These are phyloP conservation scores for Arvicanthis niloticus DNA, from an alignment of 2,113 vertebrate genomes.

Conservation along the genomic window DNA sequence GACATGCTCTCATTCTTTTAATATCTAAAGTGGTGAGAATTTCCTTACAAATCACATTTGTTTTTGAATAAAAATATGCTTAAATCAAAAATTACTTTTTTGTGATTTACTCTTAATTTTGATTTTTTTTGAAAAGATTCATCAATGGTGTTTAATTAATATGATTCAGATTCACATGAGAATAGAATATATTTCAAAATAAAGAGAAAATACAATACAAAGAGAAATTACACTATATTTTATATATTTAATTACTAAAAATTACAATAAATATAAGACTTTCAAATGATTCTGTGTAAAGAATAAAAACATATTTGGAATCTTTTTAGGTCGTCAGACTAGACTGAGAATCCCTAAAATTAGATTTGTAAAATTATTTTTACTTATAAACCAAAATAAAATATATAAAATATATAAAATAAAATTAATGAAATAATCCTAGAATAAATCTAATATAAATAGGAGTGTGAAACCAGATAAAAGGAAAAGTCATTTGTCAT, in stretches of 20 bases:
- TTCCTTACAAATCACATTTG: neutral
- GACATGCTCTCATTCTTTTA: constrained; percentile 21
- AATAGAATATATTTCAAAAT: too few relatives aligned
- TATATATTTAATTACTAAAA: neutral
- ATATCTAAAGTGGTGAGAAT: neutral
- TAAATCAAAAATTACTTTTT: neutral
- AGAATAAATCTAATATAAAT: neutral
- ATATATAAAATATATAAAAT: neutral
- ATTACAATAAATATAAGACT: neutral
- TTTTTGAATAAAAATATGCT: neutral
- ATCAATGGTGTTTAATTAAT: too few relatives aligned
- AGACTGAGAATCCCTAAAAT: neutral
- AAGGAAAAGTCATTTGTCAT: neutral
- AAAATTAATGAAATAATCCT: neutral
- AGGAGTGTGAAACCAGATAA: neutral
- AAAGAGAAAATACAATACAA: too few relatives aligned
- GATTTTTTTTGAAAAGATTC: too few relatives aligned
- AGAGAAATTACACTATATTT: too few relatives aligned
- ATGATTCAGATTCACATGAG: too few relatives aligned
- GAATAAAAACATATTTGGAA: neutral
- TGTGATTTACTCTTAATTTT: neutral
- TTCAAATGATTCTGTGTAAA: neutral
- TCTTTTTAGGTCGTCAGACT: neutral
- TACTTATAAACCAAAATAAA: neutral
- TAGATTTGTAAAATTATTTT: neutral